Base-by-base conservation (phyloP, 2,113 vertebrate species). In the Syngnathus typhle region DNA sequence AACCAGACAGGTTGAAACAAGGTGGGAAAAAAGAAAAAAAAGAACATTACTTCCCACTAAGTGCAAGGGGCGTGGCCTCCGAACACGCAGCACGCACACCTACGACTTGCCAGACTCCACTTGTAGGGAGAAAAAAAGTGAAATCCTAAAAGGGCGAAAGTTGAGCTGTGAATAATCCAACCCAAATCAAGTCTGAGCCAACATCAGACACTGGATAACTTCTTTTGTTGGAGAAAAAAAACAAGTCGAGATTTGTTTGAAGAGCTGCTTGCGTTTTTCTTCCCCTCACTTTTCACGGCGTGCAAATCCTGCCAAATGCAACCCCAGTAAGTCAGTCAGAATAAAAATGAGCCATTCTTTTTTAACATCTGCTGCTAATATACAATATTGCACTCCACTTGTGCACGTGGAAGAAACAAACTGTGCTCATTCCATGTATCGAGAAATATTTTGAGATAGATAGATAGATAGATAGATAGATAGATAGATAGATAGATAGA, bases 1-100 rank as follows among this genome's bases (percentile, higher is more conserved):
- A 79, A 84, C 60, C 64, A n/a, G 74, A 82, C 88, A 88, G 83
- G 88, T 86, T 15, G 16, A 72, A 84, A 75, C 89, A 87, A 11
- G 70, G 76, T 39, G 0, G 72, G n/a, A 16, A 18, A 65, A 75
- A 69, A 46, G 69, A 63, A 21, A 23, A 68, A 75, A 66, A 55
- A 71, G 63, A 75, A 67, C 58, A 72, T 79, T 82, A 67, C 47
- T 67, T 15, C 65, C 23, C 46, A 73, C 77, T 75, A 77, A 83
- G 38, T 43, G 13, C 74, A 79, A 32, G 23, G 80, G 85, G 78
- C 82, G 81, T 72, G 77, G 73, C 70, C 38, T 36, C 27, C 43
- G 5, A 9, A 16, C 39, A 27, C 21, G 13, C 21, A 46, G 7
- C 41, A 19, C 23, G 7, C 15, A 7, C 27, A 49, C 43, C 16